Evolutionary conservation across 2,797 vertebrate species (phyloP), one percentile per base, ranked within the genome.

Genomic region (Champsocephalus esox): DNA sequence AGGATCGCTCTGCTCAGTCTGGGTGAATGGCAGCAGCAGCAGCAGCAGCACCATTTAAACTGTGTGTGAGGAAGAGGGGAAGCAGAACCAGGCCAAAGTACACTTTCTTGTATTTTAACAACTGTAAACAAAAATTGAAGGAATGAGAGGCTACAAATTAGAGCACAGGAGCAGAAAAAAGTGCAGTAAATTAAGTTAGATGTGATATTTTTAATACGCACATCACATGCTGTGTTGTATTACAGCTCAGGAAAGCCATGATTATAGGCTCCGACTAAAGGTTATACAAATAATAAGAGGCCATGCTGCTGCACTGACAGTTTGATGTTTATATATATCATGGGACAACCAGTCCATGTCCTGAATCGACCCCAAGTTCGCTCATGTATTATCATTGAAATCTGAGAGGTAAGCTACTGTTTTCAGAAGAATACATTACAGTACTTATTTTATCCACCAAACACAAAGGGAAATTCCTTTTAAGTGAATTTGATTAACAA

Each of bases 1-100:
- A 34, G 77, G 69, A 88, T n/a, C 3, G 50, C 83, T 77, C 79
- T 51, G 72, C 80, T 83, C 71, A 83, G 77, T 55, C 51, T 68
- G 82, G 41, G 9, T 88, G 87, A 91, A 93, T 88, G 88, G 3
- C 24, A 28, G 24, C 24, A 28, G 24, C 24, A 28, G 21, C 21
- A 21, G 90, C 92, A 92, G 87, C 89, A 87, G 89, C 91, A 86
- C 80, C 80, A 83, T 84, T 85, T 71, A 88, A 84, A 81, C 46
- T 28, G 41, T 52, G 50, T 60, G 52, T 56, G 28, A 51, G 17
- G 14, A 14, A 46, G 43, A 44, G 50, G 49, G 48, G 67, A 68
- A 24, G 56, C 62, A 84, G 73, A 91, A 81, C 74, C 80, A 86
- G 89, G 84, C 64, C 80, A 88, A 66, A 75, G 52, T 66, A 65